These are phyloP conservation scores for Trichonephila clavata DNA, from an alignment of 1,140 invertebrate species.

Conservation along the genomic window DNA sequence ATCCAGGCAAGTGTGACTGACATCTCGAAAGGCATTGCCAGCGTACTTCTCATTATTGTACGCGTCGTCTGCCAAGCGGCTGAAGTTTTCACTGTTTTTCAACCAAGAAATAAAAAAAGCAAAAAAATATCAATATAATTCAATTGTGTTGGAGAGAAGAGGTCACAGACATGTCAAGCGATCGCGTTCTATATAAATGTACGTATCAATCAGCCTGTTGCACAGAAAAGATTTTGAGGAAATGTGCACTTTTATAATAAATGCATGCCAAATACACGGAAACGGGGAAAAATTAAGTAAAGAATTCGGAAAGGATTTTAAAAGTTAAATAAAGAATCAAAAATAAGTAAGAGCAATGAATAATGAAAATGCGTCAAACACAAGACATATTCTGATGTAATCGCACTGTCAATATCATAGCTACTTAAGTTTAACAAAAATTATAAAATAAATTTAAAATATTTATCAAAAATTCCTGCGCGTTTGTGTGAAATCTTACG, in stretches of 20 bases:
- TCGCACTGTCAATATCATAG: no score
- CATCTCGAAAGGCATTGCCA: slow-evolving; percentile 21
- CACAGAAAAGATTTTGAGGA: neutral
- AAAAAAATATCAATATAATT: slow-evolving; percentile 22
- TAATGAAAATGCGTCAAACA: neutral
- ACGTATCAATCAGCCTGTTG: neutral
- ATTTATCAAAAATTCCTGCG: no score
- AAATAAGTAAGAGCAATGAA: neutral
- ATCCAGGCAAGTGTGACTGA: slow-evolving; percentile 45
- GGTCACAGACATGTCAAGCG: slow-evolving; percentile 18
- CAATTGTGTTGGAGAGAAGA: slow-evolving; percentile 35
- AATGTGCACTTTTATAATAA: neutral
- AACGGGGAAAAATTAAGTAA: neutral
- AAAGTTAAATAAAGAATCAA: neutral
- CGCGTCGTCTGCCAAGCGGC: slow-evolving; percentile 57
- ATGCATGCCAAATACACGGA: neutral
- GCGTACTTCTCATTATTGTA: slow-evolving; percentile 38
- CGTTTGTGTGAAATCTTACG: no score
- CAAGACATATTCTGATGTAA: neutral
- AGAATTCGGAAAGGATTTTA: neutral
- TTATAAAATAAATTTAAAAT: no score
- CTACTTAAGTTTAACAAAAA: no score
- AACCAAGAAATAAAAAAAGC: neutral
- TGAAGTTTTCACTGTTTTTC: slow-evolving; percentile 6
- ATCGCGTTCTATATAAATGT: neutral